A percentile compares a stretch with the other conserved stretches of the same genome.
These are phyloP conservation scores for Troides helena DNA, from an alignment of 2,888 invertebrate species.

Conservation along the genomic window DNA sequence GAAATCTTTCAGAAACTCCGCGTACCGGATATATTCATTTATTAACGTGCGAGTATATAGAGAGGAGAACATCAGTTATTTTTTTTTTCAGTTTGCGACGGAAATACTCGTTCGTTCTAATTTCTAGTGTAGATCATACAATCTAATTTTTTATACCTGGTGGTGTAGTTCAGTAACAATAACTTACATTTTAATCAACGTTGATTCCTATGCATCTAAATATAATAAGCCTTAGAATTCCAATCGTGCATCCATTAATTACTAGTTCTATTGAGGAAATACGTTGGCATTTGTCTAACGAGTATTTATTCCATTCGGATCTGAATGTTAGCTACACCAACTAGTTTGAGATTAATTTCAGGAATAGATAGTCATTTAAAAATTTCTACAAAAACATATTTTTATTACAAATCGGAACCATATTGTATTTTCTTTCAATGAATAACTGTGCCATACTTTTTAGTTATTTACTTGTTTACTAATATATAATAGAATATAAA, in stretches of 20 bases:
- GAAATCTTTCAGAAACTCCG: background rate
- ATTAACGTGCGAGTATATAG: background rate
- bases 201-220: background rate
- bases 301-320: background rate
- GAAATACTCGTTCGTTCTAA: no score
- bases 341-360: background rate
- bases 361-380: background rate
- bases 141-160: no score
- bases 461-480: background rate
- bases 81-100: no score
- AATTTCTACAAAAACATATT: background rate
- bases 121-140: no score
- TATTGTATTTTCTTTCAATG: background rate
- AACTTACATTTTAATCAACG: constrained; percentile 13
- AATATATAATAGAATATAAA: background rate
- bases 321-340: background rate
- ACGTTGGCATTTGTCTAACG: background rate
- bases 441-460: background rate
- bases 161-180: background rate
- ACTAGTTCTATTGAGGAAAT: background rate
- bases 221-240: background rate
- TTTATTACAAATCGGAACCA: no score
- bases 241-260: background rate
- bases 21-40: background rate
- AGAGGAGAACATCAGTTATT: no score